These are phyloP conservation scores for Podilymbus podiceps DNA, from an alignment of 2,113 vertebrate species.

Conservation along the genomic window DNA sequence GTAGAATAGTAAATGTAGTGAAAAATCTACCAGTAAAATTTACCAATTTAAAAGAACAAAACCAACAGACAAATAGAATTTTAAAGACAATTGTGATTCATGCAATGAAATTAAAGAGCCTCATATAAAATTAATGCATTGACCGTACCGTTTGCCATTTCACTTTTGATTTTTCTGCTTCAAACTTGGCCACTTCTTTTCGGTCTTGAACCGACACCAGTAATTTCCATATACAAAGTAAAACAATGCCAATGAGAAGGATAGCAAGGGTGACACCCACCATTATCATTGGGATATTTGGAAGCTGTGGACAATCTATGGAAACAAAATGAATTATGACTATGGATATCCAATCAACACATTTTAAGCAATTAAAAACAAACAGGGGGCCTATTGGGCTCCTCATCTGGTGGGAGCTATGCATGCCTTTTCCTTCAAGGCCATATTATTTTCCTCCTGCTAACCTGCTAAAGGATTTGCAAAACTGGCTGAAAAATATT, in stretches of 20 bases:
- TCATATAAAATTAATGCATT: not conserved
- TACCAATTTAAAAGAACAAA: not conserved
- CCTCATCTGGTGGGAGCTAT: not conserved
- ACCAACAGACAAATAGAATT: not conserved
- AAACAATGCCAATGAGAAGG: conserved; percentile 86
- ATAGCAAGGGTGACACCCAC: conserved; percentile 90
- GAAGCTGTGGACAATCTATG: conserved; percentile 87
- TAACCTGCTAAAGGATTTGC: not conserved
- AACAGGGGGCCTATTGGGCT: not conserved
- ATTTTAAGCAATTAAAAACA: not conserved
- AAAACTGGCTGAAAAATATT: not conserved
- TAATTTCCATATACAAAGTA: conserved; percentile 92
- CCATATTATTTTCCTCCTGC: not conserved
- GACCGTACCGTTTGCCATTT: conserved; percentile 92
- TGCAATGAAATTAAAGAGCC: not conserved
- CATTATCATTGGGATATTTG: conserved; percentile 90
- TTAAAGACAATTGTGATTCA: not conserved
- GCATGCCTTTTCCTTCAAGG: not conserved
- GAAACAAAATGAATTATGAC: conserved; percentile 15
- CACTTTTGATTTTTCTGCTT: conserved; percentile 91
- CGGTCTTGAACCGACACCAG: conserved; percentile 92
- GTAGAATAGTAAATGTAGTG: not conserved
- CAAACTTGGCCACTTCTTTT: conserved; percentile 97
- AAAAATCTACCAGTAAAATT: not conserved
- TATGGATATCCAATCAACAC: not conserved